A percentile compares a stretch with the other conserved stretches of the same genome.
Conservation (phyloP, 2,888 invertebrate genomes). For the Timema cristinae region DNA sequence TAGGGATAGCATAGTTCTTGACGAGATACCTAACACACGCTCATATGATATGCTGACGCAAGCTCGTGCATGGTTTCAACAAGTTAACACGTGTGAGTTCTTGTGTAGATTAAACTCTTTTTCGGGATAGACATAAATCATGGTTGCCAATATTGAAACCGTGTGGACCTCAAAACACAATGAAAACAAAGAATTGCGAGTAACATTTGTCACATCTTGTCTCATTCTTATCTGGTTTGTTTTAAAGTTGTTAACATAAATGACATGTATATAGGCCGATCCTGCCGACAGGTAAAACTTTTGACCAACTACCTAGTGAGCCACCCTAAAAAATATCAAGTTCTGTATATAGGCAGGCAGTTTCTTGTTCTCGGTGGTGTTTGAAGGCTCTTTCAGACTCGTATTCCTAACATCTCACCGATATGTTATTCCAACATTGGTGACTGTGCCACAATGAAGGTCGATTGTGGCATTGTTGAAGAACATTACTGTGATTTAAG, state of each 20-base stretch:
- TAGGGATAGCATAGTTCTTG: background rate
- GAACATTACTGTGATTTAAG: slow-evolving; percentile 1
- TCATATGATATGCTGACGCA: background rate
- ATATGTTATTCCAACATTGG: background rate
- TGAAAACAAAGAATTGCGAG: too few relatives aligned
- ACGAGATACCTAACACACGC: background rate
- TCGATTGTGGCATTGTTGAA: background rate
- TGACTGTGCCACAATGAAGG: background rate
- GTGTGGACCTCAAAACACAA: too few relatives aligned
- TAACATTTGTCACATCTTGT: too few relatives aligned
- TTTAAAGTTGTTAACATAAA: too few relatives aligned
- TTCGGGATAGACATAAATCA: too few relatives aligned
- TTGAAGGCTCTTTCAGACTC: background rate
- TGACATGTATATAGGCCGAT: too few relatives aligned
- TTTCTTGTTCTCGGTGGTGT: background rate
- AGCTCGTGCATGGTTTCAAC: background rate
- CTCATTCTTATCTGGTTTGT: too few relatives aligned
- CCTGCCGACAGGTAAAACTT: too few relatives aligned
- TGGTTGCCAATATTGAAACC: too few relatives aligned
- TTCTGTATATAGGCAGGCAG: background rate
- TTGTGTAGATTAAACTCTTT: background rate
- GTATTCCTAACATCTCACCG: slow-evolving; percentile 1
- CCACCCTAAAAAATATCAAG: too few relatives aligned
- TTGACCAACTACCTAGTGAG: too few relatives aligned
- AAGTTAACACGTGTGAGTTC: background rate